phyloP scores from a whole-genome alignment of 2,888 invertebrate genomes.

The Rhaphigaster nebulosa region DNA sequence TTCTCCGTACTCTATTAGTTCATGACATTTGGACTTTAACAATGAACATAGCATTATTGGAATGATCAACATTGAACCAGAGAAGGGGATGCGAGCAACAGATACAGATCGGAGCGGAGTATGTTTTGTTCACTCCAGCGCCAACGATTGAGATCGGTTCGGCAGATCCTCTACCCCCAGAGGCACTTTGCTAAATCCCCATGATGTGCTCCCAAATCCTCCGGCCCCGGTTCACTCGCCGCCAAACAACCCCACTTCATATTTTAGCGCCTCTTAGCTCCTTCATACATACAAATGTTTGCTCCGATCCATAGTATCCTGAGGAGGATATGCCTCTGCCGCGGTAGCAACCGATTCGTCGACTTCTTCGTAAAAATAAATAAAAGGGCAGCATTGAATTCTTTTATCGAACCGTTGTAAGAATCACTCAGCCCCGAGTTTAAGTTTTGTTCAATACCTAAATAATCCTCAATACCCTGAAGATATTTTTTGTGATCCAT shows the following conservation, averaged over 20 bases:
- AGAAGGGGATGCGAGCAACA: neutral
- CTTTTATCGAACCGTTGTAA: neutral
- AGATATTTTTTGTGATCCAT: too few relatives aligned
- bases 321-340: neutral
- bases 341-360: neutral
- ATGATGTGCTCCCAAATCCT: conserved; percentile 24
- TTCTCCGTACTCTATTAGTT: too few relatives aligned
- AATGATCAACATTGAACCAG: neutral
- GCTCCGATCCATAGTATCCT: neutral
- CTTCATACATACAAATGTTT: conserved; percentile 41
- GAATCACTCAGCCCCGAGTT: neutral
- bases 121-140: neutral
- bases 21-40: too few relatives aligned
- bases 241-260: conserved; percentile 32
- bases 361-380: neutral
- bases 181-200: conserved; percentile 16
- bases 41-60: neutral
- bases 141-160: neutral
- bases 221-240: neutral
- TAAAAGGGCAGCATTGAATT: neutral
- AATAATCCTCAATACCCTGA: too few relatives aligned
- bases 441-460: neutral
- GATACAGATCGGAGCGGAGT: neutral
- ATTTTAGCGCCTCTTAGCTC: conserved; percentile 33
- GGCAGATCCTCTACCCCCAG: neutral